Evolutionary conservation across 1,140 invertebrate genomes (phyloP), one percentile per base, ranked within the genome.

Genomic region (Mizuhopecten yessoensis): DNA sequence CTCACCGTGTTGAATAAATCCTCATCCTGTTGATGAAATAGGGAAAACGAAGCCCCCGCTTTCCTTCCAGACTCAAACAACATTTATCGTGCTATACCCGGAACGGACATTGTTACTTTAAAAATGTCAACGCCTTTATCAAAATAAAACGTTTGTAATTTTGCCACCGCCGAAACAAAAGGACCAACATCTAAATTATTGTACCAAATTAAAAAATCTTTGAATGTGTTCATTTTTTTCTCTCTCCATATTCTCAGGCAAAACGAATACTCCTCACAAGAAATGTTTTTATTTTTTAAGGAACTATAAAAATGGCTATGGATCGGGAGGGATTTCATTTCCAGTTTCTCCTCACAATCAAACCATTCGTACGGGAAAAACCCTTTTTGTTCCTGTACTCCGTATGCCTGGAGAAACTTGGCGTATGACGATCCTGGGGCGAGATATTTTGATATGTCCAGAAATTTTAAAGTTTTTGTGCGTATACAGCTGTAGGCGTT

Each of bases 341-440:
- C 86, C 42, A 94, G 87, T 90, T 91, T 57, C 9, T 88, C 49
- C 5, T 91, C 33, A 49, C 34, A 23, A 34, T 91, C 86, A 23
- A 94, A 90, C 88, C 87, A 91, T 90, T 94, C 92, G 42, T 95
- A 94, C 0, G 94, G 93, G 42, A 94, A 93, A 88, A 90, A 92
- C 17, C 92, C 91, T 86, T 93, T 93, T 23, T 86, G 39, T 90
- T 87, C 91, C 86, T 33, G 33, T 34, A 91, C 88, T 11, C 87
- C 49, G 86, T 91, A 92, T 5, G 92, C 88, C 86, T 91, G 87
- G 29, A 92, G 29, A 39, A 91, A 92, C 2, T 49, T 23, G 86
- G 89, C 45, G 87, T 90, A 91, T 1, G 90, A 89, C 11, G 89
- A 34, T 1, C 93, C 92, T 0, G 92, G 57, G 17, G 93, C 90